These are phyloP conservation scores for Cryptocephalus moraei DNA, from an alignment of 2,888 invertebrate genomes.

Conservation along the genomic window DNA sequence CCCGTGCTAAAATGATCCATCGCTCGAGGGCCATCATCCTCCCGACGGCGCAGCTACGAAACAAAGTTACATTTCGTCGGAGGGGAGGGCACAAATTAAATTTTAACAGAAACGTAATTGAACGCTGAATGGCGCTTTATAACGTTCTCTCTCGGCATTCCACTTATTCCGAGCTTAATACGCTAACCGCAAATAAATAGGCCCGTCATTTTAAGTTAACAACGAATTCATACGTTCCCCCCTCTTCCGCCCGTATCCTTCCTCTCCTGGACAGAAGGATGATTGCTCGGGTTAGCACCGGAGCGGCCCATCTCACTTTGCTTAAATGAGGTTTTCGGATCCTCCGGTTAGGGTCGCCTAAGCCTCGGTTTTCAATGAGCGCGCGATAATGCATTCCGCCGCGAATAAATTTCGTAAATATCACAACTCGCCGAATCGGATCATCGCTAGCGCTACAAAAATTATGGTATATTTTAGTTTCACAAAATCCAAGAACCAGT, in stretches of 20 bases:
- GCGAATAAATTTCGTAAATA: too few species aligned
- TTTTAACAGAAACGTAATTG: conserved; percentile 39
- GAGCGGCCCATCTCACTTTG: too few species aligned
- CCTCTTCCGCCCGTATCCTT: background rate
- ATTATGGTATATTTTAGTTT: too few species aligned
- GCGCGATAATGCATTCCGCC: too few species aligned
- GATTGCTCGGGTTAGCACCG: background rate
- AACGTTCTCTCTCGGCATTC: conserved; percentile 17
- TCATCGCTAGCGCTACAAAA: too few species aligned
- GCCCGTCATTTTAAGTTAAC: conserved; percentile 2
- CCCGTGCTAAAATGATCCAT: conserved; percentile 3
- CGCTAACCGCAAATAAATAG: conserved; percentile 31
- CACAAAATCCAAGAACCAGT: too few species aligned
- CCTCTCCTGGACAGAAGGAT: background rate
- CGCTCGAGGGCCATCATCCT: conserved; percentile 19
- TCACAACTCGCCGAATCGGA: too few species aligned
- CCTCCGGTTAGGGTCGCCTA: too few species aligned
- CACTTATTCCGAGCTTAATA: conserved; percentile 36
- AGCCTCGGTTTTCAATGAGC: too few species aligned
- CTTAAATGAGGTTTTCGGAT: background rate
- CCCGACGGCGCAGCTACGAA: conserved; percentile 28
- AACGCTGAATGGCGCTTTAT: conserved; percentile 36
- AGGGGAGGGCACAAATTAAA: conserved; percentile 31
- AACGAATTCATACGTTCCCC: background rate
- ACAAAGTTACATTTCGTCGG: conserved; percentile 38